Percentiles rank a stretch among this genome's conserved stretches.
Evolutionary conservation across 2,888 invertebrate genomes (phyloP).

Genomic region (Chloroclysta siterata): DNA sequence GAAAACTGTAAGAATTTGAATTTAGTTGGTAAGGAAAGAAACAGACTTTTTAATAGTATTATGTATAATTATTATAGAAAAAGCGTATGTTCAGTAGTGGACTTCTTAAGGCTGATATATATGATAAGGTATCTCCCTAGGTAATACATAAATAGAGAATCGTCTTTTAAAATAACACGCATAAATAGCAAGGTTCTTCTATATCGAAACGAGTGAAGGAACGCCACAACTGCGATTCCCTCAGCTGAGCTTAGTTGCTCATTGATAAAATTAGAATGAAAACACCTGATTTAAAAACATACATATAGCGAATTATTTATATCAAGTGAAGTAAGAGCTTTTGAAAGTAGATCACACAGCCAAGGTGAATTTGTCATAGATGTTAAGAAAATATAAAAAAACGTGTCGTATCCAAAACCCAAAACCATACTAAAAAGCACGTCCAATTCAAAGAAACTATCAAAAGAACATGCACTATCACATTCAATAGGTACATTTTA

Average conservation of each 20-base stretch:
- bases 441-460: slow-evolving; percentile 43
- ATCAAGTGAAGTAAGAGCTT: not conserved
- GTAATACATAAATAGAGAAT: no score
- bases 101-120: no score
- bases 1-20: no score
- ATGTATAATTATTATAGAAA: no score
- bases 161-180: no score
- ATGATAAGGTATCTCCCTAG: no score
- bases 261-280: not conserved
- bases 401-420: slow-evolving; percentile 55
- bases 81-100: no score
- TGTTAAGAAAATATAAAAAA: slow-evolving; percentile 25
- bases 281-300: not conserved
- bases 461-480: slow-evolving; percentile 50
- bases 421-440: slow-evolving; percentile 47
- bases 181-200: not conserved
- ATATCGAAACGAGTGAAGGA: not conserved
- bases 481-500: slow-evolving; percentile 27
- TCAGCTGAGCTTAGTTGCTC: not conserved
- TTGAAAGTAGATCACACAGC: slow-evolving; percentile 1
- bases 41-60: no score
- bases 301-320: not conserved
- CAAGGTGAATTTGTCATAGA: slow-evolving; percentile 18
- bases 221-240: no score
- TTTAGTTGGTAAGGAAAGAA: no score